Evolutionary conservation across 2,113 vertebrate genomes (phyloP), one percentile per base, ranked within the genome.

Genomic region (Plecotus auritus): DNA sequence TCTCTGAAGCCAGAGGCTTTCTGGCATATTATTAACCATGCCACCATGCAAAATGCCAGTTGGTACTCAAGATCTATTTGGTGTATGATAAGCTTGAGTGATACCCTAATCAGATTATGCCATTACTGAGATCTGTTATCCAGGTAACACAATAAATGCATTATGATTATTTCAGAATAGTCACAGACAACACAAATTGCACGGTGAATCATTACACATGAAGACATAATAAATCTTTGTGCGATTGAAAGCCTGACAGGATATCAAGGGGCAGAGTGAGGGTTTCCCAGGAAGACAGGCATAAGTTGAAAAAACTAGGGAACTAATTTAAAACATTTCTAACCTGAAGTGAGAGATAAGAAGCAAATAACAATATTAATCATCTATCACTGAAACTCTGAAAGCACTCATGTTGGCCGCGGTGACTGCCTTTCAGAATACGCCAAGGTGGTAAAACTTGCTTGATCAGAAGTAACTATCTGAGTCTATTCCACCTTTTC

Each of bases 131-230:
- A 40, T 90, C 85, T 91, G 59, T 94, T 93, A 93, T 59, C 76
- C 67, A 85, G 87, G 90, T 90, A 72, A 51, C 88, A 90, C 90
- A 92, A 96, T 96, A 73, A 92, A 82, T 45, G 54, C 32, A 81
- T 69, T 61, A 85, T 85, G 92, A 94, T 74, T 95, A 95, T 93
- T 96, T 91, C 91, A 95, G 84, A 89, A 59, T 76, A 81, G 89
- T 54, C 70, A 74, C 28, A 80, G 85, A 88, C 35, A 93, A 59
- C 85, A 93, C 49, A 93, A 93, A 94, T 90, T 90, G n/a, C 84
- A 47, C 1, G 28, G 42, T 95, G 95, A 96, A 76, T 97, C 93
- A 97, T 94, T 93, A 76, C 54, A 20, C 45, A 26, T 45, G 28
- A 85, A 81, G 92, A 74, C n/a, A 69, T 64, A 87, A 89, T 86